phyloP scores from a whole-genome alignment of 2,888 invertebrate genomes.

The Mongoloraphidia duomilia region DNA sequence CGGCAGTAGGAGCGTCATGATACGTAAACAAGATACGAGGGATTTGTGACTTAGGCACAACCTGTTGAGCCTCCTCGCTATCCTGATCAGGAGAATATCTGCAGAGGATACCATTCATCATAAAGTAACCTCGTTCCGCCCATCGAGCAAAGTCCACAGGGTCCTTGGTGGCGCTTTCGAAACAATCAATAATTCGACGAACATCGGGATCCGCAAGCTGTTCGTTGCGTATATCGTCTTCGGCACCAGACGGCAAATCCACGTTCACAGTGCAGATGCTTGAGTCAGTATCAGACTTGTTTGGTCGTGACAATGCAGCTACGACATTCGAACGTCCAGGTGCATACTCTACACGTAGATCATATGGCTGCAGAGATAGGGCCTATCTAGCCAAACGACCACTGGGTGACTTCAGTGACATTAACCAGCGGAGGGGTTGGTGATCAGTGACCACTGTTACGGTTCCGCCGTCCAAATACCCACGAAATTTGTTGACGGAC shows the following conservation, averaged over 20 bases:
- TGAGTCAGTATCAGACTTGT: not conserved
- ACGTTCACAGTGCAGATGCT: not conserved
- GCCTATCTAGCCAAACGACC: too few relatives aligned
- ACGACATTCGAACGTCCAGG: not conserved
- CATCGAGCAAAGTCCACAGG: not conserved
- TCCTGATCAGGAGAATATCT: slow-evolving; percentile 7
- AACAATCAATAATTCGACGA: not conserved
- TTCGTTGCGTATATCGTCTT: not conserved
- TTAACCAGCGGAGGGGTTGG: too few relatives aligned
- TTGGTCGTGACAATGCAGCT: not conserved
- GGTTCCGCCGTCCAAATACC: not conserved
- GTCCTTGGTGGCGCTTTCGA: not conserved
- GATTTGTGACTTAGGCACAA: slow-evolving; percentile 12
- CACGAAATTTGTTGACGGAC: not conserved
- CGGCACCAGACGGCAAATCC: not conserved
- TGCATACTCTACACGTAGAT: too few relatives aligned
- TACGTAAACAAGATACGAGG: slow-evolving; percentile 10
- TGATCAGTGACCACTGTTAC: too few relatives aligned
- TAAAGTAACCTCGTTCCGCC: slow-evolving; percentile 4
- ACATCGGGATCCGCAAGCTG: not conserved
- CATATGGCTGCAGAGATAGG: too few relatives aligned
- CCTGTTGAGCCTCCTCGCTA: slow-evolving; percentile 10
- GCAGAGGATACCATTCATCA: slow-evolving; percentile 10
- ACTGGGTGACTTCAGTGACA: too few relatives aligned
- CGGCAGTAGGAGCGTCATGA: slow-evolving; percentile 12